Evolutionary conservation across 2,113 vertebrate species (phyloP).

Genomic region (Vanacampus margaritifer): DNA sequence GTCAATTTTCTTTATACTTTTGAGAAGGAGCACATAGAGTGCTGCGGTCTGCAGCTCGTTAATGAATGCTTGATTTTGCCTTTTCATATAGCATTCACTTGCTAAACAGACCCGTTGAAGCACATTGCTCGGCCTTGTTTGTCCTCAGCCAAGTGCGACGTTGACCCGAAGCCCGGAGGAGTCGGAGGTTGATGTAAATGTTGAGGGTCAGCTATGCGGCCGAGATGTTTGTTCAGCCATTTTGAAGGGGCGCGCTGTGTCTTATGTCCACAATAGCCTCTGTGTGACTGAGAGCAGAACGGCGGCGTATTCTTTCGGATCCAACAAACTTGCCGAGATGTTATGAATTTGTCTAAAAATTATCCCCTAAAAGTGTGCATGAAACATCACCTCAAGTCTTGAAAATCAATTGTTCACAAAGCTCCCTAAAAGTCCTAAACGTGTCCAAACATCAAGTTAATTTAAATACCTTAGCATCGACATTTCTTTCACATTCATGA

Average conservation of each 20-base stretch:
- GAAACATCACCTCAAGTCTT: too few relatives aligned
- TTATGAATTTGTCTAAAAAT: too few relatives aligned
- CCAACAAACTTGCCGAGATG: neutral
- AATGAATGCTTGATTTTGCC: neutral
- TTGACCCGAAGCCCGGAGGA: conserved; percentile 39
- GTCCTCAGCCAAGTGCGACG: conserved; percentile 1
- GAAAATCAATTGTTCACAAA: neutral
- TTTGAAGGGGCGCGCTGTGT: conserved; percentile 47
- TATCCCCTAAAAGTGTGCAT: too few relatives aligned
- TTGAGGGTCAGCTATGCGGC: conserved; percentile 34
- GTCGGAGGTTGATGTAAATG: conserved; percentile 38
- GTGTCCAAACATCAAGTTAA: neutral
- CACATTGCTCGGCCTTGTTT: conserved; percentile 1
- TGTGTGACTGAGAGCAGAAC: conserved; percentile 42
- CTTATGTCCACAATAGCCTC: conserved; percentile 28
- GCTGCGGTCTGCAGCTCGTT: too few relatives aligned
- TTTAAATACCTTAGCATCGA: neutral
- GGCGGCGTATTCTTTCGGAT: neutral
- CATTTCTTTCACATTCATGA: neutral
- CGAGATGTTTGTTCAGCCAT: conserved; percentile 43
- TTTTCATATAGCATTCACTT: neutral
- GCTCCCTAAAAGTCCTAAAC: too few relatives aligned
- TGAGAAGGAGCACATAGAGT: too few relatives aligned
- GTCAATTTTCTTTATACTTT: too few relatives aligned
- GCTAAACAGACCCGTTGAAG: neutral